Percentiles rank a stretch among this genome's conserved stretches.
Conservation (phyloP, 2,888 invertebrate genomes). For the Hymenopus coronatus region DNA sequence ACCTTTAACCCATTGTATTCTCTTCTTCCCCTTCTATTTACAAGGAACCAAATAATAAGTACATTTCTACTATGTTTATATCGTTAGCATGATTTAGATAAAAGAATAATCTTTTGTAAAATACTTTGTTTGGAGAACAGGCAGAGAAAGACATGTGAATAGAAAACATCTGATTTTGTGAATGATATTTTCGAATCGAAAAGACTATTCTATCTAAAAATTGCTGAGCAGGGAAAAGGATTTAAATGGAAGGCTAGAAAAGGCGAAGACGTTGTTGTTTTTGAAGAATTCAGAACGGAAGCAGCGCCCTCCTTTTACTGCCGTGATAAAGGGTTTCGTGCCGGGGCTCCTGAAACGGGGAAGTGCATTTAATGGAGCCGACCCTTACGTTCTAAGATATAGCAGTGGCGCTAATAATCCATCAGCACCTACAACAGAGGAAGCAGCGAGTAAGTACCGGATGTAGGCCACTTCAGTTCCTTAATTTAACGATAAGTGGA, state of each 20-base stretch:
- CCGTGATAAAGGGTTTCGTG: neutral
- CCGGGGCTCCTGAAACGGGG: neutral
- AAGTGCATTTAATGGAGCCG: neutral
- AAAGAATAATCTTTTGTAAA: too few species aligned
- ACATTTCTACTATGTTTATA: too few species aligned
- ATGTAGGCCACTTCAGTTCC: neutral
- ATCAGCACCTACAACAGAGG: neutral
- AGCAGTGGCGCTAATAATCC: neutral
- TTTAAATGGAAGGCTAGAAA: neutral
- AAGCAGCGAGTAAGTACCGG: neutral
- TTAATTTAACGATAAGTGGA: neutral
- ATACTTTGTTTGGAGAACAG: too few species aligned
- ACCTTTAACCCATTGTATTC: too few species aligned
- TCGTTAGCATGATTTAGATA: too few species aligned
- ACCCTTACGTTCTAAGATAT: neutral
- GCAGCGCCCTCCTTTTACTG: neutral
- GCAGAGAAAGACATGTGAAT: too few species aligned
- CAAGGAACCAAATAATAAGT: too few species aligned
- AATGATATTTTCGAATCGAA: too few species aligned
- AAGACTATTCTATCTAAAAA: too few species aligned
- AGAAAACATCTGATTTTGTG: too few species aligned
- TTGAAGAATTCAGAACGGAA: neutral
- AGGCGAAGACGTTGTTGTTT: neutral
- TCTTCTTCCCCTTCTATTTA: too few species aligned
- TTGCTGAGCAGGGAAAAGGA: too few species aligned